Conservation (phyloP, 1,140 invertebrate species). For the Habropoda laboriosa region DNA sequence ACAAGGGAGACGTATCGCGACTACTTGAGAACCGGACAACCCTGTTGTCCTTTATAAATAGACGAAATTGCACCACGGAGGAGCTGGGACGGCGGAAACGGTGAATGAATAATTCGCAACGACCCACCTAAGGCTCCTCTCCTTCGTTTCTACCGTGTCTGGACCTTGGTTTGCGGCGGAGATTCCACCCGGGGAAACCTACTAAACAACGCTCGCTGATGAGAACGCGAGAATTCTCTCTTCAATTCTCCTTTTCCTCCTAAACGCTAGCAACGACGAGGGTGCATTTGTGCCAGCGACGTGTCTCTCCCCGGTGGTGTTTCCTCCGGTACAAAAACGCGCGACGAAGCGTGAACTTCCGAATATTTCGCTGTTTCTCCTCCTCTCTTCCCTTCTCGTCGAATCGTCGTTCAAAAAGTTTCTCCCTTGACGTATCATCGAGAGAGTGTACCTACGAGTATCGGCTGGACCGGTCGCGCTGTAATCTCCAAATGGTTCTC, state of each 20-base stretch:
- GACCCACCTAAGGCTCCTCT: not conserved
- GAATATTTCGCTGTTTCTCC: not conserved
- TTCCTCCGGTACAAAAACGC: not conserved
- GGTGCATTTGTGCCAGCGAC: not conserved
- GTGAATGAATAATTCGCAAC: conserved; percentile 43
- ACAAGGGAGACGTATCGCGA: not conserved
- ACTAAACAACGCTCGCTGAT: not conserved
- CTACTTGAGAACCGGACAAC: not conserved
- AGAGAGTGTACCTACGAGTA: not conserved
- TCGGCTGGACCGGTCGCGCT: not conserved
- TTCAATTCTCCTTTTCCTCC: no score
- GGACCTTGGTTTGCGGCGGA: conserved; percentile 17
- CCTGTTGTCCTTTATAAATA: conserved; percentile 41
- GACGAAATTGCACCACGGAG: conserved; percentile 39
- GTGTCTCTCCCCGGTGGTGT: no score
- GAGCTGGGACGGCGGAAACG: not conserved
- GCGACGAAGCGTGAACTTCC: not conserved
- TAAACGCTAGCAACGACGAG: conserved; percentile 3
- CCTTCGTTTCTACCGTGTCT: not conserved
- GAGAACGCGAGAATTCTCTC: conserved; percentile 4
- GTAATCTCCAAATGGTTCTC: conserved; percentile 44
- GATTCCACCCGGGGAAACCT: not conserved
- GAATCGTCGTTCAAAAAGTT: not conserved
- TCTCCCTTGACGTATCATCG: not conserved
- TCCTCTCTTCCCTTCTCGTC: not conserved